A percentile compares a stretch with the other conserved stretches of the same genome.
Evolutionary conservation across 2,797 vertebrate species (phyloP).

Genomic region (Sphaeramia orbicularis): DNA sequence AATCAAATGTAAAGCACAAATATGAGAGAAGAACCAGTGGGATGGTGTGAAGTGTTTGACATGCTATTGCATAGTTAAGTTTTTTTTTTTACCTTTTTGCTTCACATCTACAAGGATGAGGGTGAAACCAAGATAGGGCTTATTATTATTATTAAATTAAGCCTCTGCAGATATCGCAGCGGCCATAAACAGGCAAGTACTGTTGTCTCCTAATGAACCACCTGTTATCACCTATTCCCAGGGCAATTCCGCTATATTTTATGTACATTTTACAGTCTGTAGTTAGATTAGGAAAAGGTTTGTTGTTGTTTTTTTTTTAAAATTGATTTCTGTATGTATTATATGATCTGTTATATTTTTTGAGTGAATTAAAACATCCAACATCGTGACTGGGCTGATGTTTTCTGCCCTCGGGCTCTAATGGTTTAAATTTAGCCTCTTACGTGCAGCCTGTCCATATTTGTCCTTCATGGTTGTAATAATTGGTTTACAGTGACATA

Average conservation of each 20-base stretch:
- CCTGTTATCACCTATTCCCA: slow-evolving; percentile 23
- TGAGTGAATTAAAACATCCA: slow-evolving; percentile 66
- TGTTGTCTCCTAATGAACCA: slow-evolving; percentile 25
- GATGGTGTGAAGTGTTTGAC: slow-evolving; percentile 9
- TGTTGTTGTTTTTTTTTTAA: slow-evolving; percentile 31
- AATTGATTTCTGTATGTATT: slow-evolving; percentile 52
- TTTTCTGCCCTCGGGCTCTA: slow-evolving; percentile 35
- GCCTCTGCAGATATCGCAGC: slow-evolving; percentile 31
- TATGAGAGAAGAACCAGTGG: slow-evolving; percentile 2
- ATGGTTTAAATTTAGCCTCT: slow-evolving; percentile 39
- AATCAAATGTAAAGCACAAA: not conserved
- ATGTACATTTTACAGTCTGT: slow-evolving; percentile 47
- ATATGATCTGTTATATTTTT: slow-evolving; percentile 37
- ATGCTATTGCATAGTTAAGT: slow-evolving; percentile 1
- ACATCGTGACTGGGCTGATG: slow-evolving; percentile 24
- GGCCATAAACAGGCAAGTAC: slow-evolving; percentile 36
- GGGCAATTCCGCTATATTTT: not conserved
- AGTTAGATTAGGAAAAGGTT: not conserved
- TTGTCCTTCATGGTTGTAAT: slow-evolving; percentile 38
- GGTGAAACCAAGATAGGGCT: slow-evolving; percentile 23
- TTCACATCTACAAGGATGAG: slow-evolving; percentile 11
- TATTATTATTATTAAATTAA: slow-evolving; percentile 30
- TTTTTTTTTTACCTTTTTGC: not conserved
- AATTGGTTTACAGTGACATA: slow-evolving; percentile 69
- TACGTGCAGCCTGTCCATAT: slow-evolving; percentile 52